Evolutionary conservation across 2,797 vertebrate genomes (phyloP), one percentile per base, ranked within the genome.

Genomic region (Acipenser ruthenus): DNA sequence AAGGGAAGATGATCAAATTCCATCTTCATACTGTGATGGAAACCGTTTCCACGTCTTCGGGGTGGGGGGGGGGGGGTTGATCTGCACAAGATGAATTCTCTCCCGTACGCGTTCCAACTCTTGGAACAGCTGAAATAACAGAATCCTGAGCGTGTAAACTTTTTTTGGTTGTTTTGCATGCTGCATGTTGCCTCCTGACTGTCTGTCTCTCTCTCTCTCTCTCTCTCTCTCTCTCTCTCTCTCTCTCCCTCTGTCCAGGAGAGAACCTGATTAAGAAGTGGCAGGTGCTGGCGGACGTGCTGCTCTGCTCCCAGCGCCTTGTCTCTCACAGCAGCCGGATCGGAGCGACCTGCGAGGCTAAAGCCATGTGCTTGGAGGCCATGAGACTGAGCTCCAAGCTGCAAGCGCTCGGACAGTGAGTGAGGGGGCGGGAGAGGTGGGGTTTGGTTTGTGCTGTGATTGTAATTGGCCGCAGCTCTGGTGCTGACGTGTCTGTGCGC

Each of bases 181-280:
- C 51, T 15, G 12, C 10, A 10, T 15, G 18, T 66, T 48, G 18
- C 60, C 62, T 59, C 18, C 53, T 8, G 10, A 15, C 7, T 6
- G 8, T 56, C 6, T 23, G 52, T 47, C 6, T 11, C 8, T 9
- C 10, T 69, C 50, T 3, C 1, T 48, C 49, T 72, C 1, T 69
- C 10, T 69, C 50, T 3, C 6, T n/a, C 37, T 10, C 11, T 51
- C 3, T n/a, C 8, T 8, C 10, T 23, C 52, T 47, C 6, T 11
- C 8, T 9, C 10, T 69, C 50, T 3, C 1, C 48, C 49, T 72
- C 1, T 69, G 67, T 60, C 8, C 72, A 92, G 96, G 93, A 61
- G 91, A 94, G 60, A 94, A 93, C 77, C 69, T 96, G 69, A 70
- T 92, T 53, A 80, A 95, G 70, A 98, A 97, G 79, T 98, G 95